These are phyloP conservation scores for Polyommatus iphigenia DNA, from an alignment of 2,888 invertebrate genomes.

Conservation along the genomic window DNA sequence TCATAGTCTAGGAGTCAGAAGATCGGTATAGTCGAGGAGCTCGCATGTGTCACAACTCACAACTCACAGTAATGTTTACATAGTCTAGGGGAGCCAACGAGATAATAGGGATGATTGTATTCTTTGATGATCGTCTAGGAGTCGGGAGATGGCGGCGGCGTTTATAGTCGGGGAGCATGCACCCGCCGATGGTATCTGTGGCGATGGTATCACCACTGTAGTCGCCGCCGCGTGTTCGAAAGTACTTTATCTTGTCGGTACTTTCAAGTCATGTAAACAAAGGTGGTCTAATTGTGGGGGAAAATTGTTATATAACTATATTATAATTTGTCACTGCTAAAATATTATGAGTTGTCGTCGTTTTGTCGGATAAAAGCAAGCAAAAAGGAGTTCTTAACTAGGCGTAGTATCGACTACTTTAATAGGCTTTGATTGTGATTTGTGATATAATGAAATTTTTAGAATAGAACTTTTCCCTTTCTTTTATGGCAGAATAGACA, in stretches of 20 bases:
- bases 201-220: conserved; percentile 10
- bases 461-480: too few relatives aligned
- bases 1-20: not conserved
- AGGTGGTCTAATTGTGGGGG: conserved; percentile 9
- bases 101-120: conserved; percentile 24
- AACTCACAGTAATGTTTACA: not conserved
- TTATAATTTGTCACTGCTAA: not conserved
- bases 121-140: conserved; percentile 14
- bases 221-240: conserved; percentile 17
- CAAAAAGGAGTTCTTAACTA: too few relatives aligned
- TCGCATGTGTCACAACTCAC: not conserved
- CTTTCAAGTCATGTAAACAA: conserved; percentile 20
- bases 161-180: conserved; percentile 22
- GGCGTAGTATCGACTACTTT: too few relatives aligned
- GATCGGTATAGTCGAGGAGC: not conserved
- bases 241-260: conserved; percentile 11
- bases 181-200: conserved; percentile 8
- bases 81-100: conserved; percentile 6
- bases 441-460: too few relatives aligned
- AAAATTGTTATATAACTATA: not conserved
- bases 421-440: too few relatives aligned
- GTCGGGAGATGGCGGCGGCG: conserved; percentile 16
- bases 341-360: too few relatives aligned
- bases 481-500: too few relatives aligned
- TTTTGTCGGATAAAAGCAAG: too few relatives aligned